phyloP scores from a whole-genome alignment of 2,888 invertebrate species.

The Andrena bucephala region DNA sequence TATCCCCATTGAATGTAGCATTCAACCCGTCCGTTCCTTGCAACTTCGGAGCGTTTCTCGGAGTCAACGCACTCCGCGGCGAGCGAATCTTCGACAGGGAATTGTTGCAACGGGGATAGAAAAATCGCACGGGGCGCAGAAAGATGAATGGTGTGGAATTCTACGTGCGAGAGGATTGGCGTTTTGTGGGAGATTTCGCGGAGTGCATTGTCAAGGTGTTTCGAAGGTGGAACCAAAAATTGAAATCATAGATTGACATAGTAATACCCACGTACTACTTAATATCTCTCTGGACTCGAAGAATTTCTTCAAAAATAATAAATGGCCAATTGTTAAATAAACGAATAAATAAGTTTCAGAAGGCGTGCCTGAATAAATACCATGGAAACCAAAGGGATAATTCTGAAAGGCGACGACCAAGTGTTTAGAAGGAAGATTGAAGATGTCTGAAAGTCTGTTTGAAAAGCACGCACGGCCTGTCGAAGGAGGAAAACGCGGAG shows the following conservation, averaged over 20 bases:
- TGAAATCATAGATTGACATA: too few relatives aligned
- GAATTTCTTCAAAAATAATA: too few relatives aligned
- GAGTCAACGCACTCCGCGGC: constrained; percentile 7
- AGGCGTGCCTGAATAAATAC: too few relatives aligned
- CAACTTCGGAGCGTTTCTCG: neutral
- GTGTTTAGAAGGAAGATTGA: too few relatives aligned
- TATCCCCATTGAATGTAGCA: constrained; percentile 11
- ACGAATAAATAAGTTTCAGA: too few relatives aligned
- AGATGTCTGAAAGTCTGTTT: too few relatives aligned
- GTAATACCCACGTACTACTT: too few relatives aligned
- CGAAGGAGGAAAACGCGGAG: constrained; percentile 38
- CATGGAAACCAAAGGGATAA: too few relatives aligned
- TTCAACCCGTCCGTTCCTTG: neutral
- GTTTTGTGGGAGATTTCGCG: neutral
- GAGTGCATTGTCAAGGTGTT: neutral
- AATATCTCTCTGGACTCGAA: too few relatives aligned
- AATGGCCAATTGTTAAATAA: too few relatives aligned
- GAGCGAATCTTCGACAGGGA: neutral
- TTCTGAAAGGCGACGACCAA: too few relatives aligned
- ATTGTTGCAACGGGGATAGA: neutral
- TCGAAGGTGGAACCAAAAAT: too few relatives aligned
- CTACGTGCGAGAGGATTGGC: neutral
- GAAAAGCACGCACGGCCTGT: constrained; percentile 11
- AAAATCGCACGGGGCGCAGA: neutral
- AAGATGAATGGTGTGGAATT: neutral